Base-by-base conservation (phyloP, 2,113 vertebrate species). In the Melanostigma gelatinosum region DNA sequence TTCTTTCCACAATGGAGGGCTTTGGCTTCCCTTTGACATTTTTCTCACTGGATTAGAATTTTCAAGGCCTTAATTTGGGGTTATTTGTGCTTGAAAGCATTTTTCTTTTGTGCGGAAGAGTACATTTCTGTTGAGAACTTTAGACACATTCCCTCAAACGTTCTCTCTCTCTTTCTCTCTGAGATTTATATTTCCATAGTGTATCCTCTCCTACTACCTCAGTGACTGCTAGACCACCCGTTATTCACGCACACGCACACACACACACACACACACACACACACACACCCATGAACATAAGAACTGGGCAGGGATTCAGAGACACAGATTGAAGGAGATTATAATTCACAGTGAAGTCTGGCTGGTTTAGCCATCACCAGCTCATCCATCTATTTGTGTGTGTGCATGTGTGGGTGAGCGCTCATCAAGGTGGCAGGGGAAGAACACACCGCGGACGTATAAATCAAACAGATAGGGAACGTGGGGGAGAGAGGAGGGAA, bases 271-370 rank as follows among this genome's bases (percentile, higher is more conserved):
- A 62, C 72, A 38, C 16, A 32, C 16, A 82, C 72, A 62, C 3
- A 44, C 73, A 63, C 48, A 13, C 72, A 79, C 78, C 38, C 60
- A 72, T 0, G 4, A 27, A 80, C 62, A 75, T 42, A 42, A 61
- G 63, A 80, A 75, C 78, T 87, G 83, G 82, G 88, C 85, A 84
- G 44, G 66, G 85, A 88, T 88, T 87, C 85, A 88, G 83, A 84
- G 81, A 77, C 88, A 77, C 87, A 87, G 83, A 90, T 82, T 83
- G 83, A 85, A 88, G 77, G 85, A 82, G 89, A 90, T 88, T 90
- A 88, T 78, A 90, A 92, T 91, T 91, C 91, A 88, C 77, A 79
- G 83, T 77, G 87, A 92, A 83, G 83, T 87, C 88, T 88, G 86
- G 88, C 87, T 85, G 86, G 38, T 89, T 79, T 77, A 79, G 67